phyloP scores from a whole-genome alignment of 1,140 invertebrate species.

The Camponotus floridanus region DNA sequence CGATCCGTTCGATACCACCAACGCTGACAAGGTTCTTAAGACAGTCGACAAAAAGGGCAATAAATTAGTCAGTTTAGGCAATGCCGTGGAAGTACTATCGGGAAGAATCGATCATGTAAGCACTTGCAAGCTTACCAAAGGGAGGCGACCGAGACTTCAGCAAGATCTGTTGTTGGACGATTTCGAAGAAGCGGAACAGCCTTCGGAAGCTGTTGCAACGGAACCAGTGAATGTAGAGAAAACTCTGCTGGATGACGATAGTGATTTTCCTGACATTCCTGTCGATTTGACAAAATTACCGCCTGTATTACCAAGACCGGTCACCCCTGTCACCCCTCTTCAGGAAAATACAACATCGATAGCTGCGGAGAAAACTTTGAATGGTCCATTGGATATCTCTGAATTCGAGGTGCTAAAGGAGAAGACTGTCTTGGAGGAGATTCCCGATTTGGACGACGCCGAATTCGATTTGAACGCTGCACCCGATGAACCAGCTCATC shows the following conservation, averaged over 20 bases:
- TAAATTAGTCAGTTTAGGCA: slow-evolving; percentile 92
- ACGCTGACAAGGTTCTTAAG: slow-evolving; percentile 93
- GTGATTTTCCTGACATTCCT: slow-evolving; percentile 87
- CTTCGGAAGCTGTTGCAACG: slow-evolving; percentile 31
- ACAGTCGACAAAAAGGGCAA: slow-evolving; percentile 92
- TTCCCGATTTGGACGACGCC: slow-evolving; percentile 84
- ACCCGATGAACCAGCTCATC: slow-evolving; percentile 63
- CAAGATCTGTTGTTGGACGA: slow-evolving; percentile 90
- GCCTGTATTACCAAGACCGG: slow-evolving; percentile 77
- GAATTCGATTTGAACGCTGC: slow-evolving; percentile 83
- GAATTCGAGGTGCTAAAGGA: slow-evolving; percentile 83
- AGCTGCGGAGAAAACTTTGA: slow-evolving; percentile 66
- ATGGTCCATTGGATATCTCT: slow-evolving; percentile 78
- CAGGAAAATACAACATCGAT: slow-evolving; percentile 49
- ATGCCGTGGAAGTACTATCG: slow-evolving; percentile 94
- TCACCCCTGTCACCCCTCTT: slow-evolving; percentile 66
- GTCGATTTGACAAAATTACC: slow-evolving; percentile 88
- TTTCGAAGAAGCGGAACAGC: slow-evolving; percentile 86
- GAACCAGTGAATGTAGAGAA: slow-evolving; percentile 83
- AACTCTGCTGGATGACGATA: slow-evolving; percentile 91
- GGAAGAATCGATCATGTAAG: slow-evolving; percentile 91
- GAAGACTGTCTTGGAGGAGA: slow-evolving; percentile 83
- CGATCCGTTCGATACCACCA: slow-evolving; percentile 95
- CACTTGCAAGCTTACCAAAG: slow-evolving; percentile 86
- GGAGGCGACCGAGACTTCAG: slow-evolving; percentile 86